phyloP scores from a whole-genome alignment of 2,113 vertebrate genomes.

The Channa argus region DNA sequence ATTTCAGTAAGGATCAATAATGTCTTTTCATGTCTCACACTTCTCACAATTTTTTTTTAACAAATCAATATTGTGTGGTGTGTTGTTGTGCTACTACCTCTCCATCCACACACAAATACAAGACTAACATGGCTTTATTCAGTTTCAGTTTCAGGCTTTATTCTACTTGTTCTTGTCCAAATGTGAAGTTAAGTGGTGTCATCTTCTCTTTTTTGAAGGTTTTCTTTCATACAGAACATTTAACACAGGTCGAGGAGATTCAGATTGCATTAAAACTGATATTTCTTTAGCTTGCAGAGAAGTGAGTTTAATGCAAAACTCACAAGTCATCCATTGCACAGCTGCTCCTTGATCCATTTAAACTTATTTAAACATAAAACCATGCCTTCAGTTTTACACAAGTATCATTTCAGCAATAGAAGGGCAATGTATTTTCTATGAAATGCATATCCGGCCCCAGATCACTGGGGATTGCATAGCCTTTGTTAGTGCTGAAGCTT shows the following conservation, averaged over 20 bases:
- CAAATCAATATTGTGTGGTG: slow-evolving; percentile 74
- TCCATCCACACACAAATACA: not conserved
- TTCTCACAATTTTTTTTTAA: slow-evolving; percentile 67
- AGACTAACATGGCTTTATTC: slow-evolving; percentile 31
- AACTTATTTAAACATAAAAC: slow-evolving; percentile 48
- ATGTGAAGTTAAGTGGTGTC: slow-evolving; percentile 40
- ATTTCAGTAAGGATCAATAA: slow-evolving; percentile 80
- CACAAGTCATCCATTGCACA: slow-evolving; percentile 3
- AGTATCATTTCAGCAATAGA: slow-evolving; percentile 32
- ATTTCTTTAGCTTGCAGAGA: not conserved
- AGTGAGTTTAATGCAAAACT: too few species aligned
- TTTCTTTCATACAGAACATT: slow-evolving; percentile 4
- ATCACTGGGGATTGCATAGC: slow-evolving; percentile 68
- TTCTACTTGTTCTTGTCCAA: slow-evolving; percentile 50
- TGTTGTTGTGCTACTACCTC: slow-evolving; percentile 52
- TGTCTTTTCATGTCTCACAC: slow-evolving; percentile 78
- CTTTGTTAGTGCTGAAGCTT: slow-evolving; percentile 75
- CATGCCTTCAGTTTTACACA: slow-evolving; percentile 21
- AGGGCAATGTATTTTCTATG: slow-evolving; percentile 43
- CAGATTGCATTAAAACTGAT: slow-evolving; percentile 1
- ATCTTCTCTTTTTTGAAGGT: slow-evolving; percentile 24
- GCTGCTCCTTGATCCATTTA: slow-evolving; percentile 30
- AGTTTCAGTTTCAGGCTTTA: not conserved
- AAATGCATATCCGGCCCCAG: slow-evolving; percentile 63
- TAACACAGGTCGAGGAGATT: not conserved